Conservation (phyloP, 2,888 invertebrate species). For the Eristalis tenax region DNA sequence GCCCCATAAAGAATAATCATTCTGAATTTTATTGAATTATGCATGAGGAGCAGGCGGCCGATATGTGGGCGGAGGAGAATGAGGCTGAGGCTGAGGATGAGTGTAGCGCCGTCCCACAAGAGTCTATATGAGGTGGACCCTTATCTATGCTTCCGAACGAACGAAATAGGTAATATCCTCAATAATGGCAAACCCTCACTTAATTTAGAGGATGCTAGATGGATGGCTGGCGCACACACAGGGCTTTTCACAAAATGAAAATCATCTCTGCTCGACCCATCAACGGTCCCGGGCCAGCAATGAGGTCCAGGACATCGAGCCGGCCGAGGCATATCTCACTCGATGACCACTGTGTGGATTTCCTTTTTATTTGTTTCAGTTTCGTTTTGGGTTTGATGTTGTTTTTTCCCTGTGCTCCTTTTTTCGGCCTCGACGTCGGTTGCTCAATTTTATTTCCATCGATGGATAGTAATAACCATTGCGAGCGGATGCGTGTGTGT, state of each 20-base stretch:
- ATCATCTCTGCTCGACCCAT: constrained; percentile 60
- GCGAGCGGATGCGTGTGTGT: constrained; percentile 43
- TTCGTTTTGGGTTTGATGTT: constrained; percentile 4
- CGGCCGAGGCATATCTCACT: constrained; percentile 7
- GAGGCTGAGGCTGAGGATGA: neutral
- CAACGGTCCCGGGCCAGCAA: constrained; percentile 47
- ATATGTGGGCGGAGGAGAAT: neutral
- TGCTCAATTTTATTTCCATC: constrained; percentile 69
- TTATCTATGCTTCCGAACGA: constrained; percentile 67
- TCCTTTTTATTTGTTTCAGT: constrained; percentile 68
- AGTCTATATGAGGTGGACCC: constrained; percentile 50
- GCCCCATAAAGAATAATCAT: constrained; percentile 82
- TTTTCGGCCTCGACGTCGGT: constrained; percentile 23
- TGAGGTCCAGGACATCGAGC: constrained; percentile 31
- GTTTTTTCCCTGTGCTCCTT: constrained; percentile 2
- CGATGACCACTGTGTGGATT: constrained; percentile 67
- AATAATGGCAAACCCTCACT: constrained; percentile 70
- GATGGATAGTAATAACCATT: constrained; percentile 63
- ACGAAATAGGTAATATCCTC: constrained; percentile 67
- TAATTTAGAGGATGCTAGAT: constrained; percentile 60
- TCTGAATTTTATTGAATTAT: constrained; percentile 81
- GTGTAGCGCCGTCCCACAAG: neutral
- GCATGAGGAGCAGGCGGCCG: constrained; percentile 76
- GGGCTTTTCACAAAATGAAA: constrained; percentile 70
- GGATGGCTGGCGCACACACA: constrained; percentile 32